Base-by-base conservation (phyloP, 1,140 invertebrate species). In the Oppia nitens region DNA sequence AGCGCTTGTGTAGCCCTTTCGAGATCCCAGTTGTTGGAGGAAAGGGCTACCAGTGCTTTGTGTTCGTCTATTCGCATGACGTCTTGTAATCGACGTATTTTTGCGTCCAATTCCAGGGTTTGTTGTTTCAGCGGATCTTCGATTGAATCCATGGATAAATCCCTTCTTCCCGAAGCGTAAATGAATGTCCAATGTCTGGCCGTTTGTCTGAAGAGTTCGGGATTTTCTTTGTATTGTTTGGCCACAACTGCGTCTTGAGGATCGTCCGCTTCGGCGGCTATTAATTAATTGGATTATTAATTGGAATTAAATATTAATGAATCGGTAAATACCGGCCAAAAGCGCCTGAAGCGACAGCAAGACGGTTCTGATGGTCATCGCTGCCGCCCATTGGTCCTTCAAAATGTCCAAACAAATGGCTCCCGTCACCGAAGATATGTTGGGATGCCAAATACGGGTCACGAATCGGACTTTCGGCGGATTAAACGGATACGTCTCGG, bases 361-460 rank as follows among this genome's bases (percentile, higher is more conserved):
- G 24, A 57, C 56, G 2, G 56, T 57, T 14, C 56, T 17, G 27
- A 57, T 48, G 11, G 56, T 57, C 84, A 99, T 93, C 6, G 95
- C 94, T 56, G 96, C 96, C 62, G 96, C 95, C 95, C 95, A 98
- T 73, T 98, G 93, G 72, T 98, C 93, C 78, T 98, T 98, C 21
- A 98, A 76, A 68, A 99, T 98, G 73, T 98, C 96, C 70, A 99
- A 77, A 75, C 96, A 99, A 69, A 99, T 98, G 47, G 91, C 91
- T 58, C 96, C 95, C 26, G 95, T 25, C 28, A 45, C 40, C 1
- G 29, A 53, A 55, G 91, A 96, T 66, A 98, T 95, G 76, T 98
- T 99, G 51, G 95, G 96, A 77, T 99, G 95, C 96, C 95, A 98
- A 70, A 98, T 95, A 77, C 88, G 92, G 59, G 95, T 98, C 63